Evolutionary conservation across 2,113 vertebrate genomes (phyloP), one percentile per base, ranked within the genome.

Genomic region (Xiphophorus maculatus): DNA sequence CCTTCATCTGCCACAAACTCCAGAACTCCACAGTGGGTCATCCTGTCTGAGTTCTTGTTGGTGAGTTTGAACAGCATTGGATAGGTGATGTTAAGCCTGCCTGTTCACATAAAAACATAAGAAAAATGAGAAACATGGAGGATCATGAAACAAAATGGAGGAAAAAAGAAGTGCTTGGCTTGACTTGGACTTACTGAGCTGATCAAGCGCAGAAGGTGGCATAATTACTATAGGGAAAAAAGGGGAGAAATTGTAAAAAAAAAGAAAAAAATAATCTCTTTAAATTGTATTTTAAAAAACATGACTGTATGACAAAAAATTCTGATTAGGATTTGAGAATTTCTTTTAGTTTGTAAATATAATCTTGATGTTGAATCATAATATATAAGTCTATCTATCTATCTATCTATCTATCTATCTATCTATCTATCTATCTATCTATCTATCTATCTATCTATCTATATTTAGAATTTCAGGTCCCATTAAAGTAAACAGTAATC

Each of bases 1-100:
- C 98, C 98, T 84, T 99, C 98, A 29, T 99, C 98, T 11, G 98
- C 98, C 84, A 99, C 98, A 83, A 99, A 99, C 89, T 99, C 98
- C 35, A 99, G 92, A 73, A 99, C 98, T 0, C 98, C 98, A 33
- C 98, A 99, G 87, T 99, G 98, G 0, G 98, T 99, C 97, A 98
- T 96, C 69, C 98, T 93, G 92, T 99, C 98, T 0, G 98, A 99
- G 87, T 99, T 98, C 87, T 98, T 99, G 92, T 99, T 99, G 61
- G 96, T 98, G 91, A 99, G 93, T 84, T 99, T 99, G 87, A 99
- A 99, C 73, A 99, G 92, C 98, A 99, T 99, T 0, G 98, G 98
- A 63, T 99, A 99, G 11, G 98, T 99, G 71, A 99, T 99, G 71
- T 99, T 99, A 71, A 99, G 97, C 72, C 98, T 93, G 90, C 98